Conservation (phyloP, 2,888 invertebrate species). For the Chelonus formosanus region DNA sequence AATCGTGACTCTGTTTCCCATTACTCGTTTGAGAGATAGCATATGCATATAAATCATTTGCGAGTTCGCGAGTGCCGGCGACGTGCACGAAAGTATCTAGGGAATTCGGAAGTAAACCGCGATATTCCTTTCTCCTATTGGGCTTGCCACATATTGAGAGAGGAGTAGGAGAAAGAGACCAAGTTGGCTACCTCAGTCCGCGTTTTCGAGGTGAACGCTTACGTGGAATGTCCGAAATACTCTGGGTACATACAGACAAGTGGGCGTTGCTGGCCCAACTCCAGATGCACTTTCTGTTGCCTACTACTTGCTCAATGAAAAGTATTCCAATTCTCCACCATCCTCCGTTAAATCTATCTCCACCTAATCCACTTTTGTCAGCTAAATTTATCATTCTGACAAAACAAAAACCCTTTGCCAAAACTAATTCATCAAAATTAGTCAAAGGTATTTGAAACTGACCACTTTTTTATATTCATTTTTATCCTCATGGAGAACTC, state of each 20-base stretch:
- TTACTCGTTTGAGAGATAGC: constrained; percentile 28
- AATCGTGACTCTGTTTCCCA: constrained; percentile 31
- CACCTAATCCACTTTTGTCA: constrained; percentile 33
- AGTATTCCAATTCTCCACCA: constrained; percentile 46
- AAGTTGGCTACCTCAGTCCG: constrained; percentile 33
- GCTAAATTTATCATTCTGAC: constrained; percentile 24
- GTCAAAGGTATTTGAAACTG: not conserved
- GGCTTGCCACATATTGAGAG: not conserved
- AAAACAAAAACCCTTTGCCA: too few relatives aligned
- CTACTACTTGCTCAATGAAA: constrained; percentile 47
- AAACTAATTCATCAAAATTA: too few relatives aligned
- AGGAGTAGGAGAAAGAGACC: not conserved
- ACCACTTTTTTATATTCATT: constrained; percentile 34
- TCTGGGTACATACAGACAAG: constrained; percentile 57
- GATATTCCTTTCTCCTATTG: constrained; percentile 8
- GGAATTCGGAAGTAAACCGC: constrained; percentile 56
- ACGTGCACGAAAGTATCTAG: constrained; percentile 52
- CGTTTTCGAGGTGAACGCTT: constrained; percentile 49
- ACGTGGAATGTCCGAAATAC: constrained; percentile 56
- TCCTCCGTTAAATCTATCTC: constrained; percentile 19
- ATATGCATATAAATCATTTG: constrained; percentile 50
- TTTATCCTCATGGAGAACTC: too few relatives aligned
- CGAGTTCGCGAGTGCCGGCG: constrained; percentile 22
- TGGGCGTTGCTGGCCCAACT: constrained; percentile 57
- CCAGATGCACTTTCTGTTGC: constrained; percentile 55